Base-by-base conservation (phyloP, 2,888 invertebrate genomes). In the Agonopterix heracliana region DNA sequence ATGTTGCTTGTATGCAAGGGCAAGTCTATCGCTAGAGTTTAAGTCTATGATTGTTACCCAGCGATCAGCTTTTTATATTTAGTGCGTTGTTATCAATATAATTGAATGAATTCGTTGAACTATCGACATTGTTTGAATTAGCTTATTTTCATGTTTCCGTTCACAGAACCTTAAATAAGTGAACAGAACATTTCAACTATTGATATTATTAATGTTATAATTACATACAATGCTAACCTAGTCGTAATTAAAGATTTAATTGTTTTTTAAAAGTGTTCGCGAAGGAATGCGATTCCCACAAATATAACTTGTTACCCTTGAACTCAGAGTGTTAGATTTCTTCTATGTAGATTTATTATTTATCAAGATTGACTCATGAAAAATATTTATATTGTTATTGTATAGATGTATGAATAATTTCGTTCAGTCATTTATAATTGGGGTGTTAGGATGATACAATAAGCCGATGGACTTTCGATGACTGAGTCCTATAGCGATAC, bases 381-480 rank as follows among this genome's bases (percentile, higher is more conserved):
- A 59, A 71, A 77, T 78, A 78, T 81, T 81, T 81, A 81, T 80
- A 83, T 84, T 83, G 82, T 85, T 85, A 83, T 74, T 81, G 79
- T 82, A 81, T 84, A 83, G 80, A 69, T 65, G 74, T 82, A 78
- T 74, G 73, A 61, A 64, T 74, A 75, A 76, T 85, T 85, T 73
- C 55, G 73, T 84, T 84, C 64, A 65, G 75, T 81, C 69, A 75
- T 84, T 78, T 79, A 71, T 80, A 75, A 72, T 76, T 74, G 80
- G 78, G 79, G 77, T 81, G 81, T 81, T 81, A 80, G 78, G 69
- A 74, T 66, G 74, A 73, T 79, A 78, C 71, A 78, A 68, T 69
- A 68, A 67, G 86, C 88, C 88, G 88, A 87, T 88, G 87, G 85
- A 87, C 87, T 87, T 87, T 87, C 86, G 62, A 86, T 86, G 86